Base-by-base conservation (phyloP, 1,140 invertebrate genomes). In the Reticulitermes speratus region DNA sequence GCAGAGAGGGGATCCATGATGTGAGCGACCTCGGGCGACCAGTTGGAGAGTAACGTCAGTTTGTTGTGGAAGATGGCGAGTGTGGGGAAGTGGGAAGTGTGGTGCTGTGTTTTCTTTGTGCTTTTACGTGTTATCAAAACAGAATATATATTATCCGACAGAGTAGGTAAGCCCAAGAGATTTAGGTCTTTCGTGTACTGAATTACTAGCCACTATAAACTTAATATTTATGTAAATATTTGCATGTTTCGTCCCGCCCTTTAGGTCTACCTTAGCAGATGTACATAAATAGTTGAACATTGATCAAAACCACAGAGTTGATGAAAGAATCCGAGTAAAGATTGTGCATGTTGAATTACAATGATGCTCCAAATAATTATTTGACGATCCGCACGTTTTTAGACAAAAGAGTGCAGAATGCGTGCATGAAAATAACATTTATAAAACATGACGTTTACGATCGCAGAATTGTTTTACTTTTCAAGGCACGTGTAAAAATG, bases 61-160 rank as follows among this genome's bases (percentile, higher is more conserved):
- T 52, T 84, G 45, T 84, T 82, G 2, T 52, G 86, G 87, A 90
- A 88, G 84, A 91, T 91, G 90, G 89, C 89, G 87, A 89, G 89
- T 89, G 90, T 89, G 89, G 83, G 44, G 25, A 81, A n/a, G 59
- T 85, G 83, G 86, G 19, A 59, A 45, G 48, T 84, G 69, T 87
- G 83, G 86, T 87, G 86, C 59, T 84, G 86, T 87, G 86, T 87
- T 45, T 65, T 87, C 65, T 87, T 87, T 87, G 86, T 87, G 44
- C 44, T 87, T 44, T 84, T 84, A 30, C 52, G 83, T 87, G 82
- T 55, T 84, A 83, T 65, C 82, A 84, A 44, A 32, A 75, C 55
- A 55, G 86, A 87, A 87, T 84, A 48, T 75, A 30, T 83, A 44
- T n/a, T 30, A 44, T 84, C 84, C 1, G 38, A 84, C 59, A 84